Conservation (phyloP, 2,888 invertebrate species). For the Calameuta pallipes region DNA sequence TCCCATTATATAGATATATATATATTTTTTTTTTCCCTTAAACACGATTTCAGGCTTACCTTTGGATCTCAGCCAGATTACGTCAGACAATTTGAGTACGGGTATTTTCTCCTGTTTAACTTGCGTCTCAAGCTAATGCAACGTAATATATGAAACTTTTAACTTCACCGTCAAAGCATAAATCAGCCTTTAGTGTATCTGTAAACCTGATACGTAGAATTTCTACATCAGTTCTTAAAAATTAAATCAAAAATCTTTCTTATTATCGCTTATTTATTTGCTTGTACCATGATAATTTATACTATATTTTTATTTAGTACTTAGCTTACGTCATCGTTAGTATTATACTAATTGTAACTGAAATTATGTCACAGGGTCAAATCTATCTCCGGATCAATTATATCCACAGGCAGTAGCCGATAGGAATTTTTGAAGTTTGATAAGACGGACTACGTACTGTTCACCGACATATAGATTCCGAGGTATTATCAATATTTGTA, state of each 20-base stretch:
- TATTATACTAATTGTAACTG: no score
- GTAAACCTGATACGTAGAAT: not conserved
- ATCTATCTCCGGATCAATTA: no score
- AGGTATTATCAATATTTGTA: not conserved
- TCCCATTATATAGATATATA: no score
- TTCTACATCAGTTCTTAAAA: not conserved
- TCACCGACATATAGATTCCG: no score
- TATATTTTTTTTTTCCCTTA: not conserved
- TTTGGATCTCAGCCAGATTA: not conserved
- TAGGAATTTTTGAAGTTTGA: no score
- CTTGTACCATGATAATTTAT: not conserved
- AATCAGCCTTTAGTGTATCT: not conserved
- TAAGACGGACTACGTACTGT: no score
- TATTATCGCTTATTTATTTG: not conserved
- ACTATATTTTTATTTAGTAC: not conserved
- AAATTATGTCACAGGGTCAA: no score
- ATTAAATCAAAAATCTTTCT: not conserved
- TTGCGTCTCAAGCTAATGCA: not conserved
- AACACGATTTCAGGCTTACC: not conserved
- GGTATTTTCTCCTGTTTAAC: not conserved
- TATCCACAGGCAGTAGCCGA: no score
- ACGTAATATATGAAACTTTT: not conserved
- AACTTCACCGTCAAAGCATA: not conserved
- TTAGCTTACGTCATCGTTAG: not conserved
- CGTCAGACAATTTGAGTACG: not conserved